Percentiles rank a stretch among this genome's conserved stretches.
phyloP scores from a whole-genome alignment of 2,113 vertebrate genomes.

The Petrocephalus microphthalmus region DNA sequence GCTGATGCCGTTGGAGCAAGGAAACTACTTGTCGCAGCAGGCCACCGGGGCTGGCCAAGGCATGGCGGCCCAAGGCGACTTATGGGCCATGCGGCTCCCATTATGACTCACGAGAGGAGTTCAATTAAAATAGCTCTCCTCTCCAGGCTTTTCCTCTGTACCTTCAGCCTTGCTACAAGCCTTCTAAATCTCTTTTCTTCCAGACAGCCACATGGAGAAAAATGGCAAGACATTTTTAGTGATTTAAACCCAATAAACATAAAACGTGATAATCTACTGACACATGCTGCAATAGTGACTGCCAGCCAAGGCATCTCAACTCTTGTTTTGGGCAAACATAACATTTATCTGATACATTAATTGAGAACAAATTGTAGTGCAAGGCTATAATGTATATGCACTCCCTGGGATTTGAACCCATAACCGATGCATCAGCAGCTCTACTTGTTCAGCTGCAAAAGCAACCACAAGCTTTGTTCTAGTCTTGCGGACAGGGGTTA shows the following conservation, averaged over 20 bases:
- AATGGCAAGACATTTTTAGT: neutral
- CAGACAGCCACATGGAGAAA: neutral
- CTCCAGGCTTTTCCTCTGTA: neutral
- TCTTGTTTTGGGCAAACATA: neutral
- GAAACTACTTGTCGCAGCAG: too few relatives aligned
- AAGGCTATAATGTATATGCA: neutral
- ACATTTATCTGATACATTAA: neutral
- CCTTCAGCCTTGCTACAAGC: neutral
- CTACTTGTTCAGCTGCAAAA: neutral
- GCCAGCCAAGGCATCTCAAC: neutral
- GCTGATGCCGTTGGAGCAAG: too few relatives aligned
- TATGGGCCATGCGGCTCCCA: neutral
- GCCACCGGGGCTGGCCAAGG: too few relatives aligned
- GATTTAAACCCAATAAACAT: neutral
- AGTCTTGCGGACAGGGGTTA: neutral
- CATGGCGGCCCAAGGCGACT: too few relatives aligned
- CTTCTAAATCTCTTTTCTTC: too few relatives aligned
- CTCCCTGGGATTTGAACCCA: neutral
- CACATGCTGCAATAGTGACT: neutral
- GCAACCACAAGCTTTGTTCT: neutral
- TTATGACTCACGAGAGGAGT: neutral
- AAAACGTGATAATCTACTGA: neutral
- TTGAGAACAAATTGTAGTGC: too few relatives aligned
- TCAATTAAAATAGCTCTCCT: neutral
- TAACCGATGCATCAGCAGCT: neutral